Percentiles rank a stretch among this genome's conserved stretches.
phyloP scores from a whole-genome alignment of 2,888 invertebrate genomes.

The Agrilus cyanescens region DNA sequence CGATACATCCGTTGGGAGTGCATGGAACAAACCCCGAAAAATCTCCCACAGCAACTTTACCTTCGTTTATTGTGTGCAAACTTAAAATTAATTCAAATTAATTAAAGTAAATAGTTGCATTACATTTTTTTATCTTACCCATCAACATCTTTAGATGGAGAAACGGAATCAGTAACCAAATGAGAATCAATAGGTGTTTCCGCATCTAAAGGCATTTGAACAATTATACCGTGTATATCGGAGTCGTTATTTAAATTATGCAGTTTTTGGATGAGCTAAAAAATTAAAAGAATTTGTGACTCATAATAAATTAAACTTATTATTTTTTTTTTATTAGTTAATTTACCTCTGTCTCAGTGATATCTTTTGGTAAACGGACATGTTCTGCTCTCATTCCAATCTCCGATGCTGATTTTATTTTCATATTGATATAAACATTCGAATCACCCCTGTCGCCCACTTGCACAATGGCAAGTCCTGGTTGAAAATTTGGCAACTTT shows the following conservation, averaged over 20 bases:
- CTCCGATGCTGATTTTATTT: constrained; percentile 81
- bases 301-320: background rate
- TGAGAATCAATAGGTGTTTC: constrained; percentile 73
- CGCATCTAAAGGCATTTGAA: constrained; percentile 90
- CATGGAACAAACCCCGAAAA: constrained; percentile 86
- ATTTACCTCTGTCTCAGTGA: constrained; percentile 65
- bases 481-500: constrained; percentile 49
- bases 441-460: constrained; percentile 95
- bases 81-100: constrained; percentile 29
- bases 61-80: constrained; percentile 87
- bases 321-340: background rate
- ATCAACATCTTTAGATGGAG: constrained; percentile 88
- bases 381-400: constrained; percentile 81
- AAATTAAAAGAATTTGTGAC: constrained; percentile 9
- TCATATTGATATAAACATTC: constrained; percentile 96
- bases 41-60: constrained; percentile 82
- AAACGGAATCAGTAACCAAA: constrained; percentile 76
- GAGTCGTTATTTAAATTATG: constrained; percentile 72
- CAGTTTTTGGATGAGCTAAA: constrained; percentile 56
- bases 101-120: background rate
- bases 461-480: constrained; percentile 84
- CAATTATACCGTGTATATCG: constrained; percentile 85
- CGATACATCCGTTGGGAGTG: constrained; percentile 91
- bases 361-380: constrained; percentile 64
- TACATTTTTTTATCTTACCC: constrained; percentile 48